Conservation (phyloP, 2,797 vertebrate species). For the Hybognathus amarus region DNA sequence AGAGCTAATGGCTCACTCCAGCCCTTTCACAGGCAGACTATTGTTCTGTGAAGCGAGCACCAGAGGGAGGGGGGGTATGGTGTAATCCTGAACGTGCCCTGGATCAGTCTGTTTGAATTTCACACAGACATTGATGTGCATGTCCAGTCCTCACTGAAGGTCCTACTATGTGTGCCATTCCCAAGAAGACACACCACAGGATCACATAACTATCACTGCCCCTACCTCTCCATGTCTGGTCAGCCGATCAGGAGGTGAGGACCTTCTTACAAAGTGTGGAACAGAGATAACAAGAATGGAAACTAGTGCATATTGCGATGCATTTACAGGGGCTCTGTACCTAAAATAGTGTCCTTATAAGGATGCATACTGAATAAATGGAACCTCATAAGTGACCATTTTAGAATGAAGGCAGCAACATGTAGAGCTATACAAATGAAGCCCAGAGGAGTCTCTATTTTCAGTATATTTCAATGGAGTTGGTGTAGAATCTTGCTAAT, state of each 20-base stretch:
- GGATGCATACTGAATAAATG: background rate
- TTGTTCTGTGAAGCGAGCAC: constrained; percentile 76
- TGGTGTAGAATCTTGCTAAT: background rate
- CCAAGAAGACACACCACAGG: constrained; percentile 66
- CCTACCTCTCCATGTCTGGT: constrained; percentile 43
- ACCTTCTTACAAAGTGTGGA: background rate
- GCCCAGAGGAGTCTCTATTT: background rate
- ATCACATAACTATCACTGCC: constrained; percentile 58
- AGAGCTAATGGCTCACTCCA: constrained; percentile 82
- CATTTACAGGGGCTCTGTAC: background rate
- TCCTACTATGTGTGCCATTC: constrained; percentile 71
- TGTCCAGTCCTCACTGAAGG: constrained; percentile 71
- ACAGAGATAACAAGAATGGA: constrained; percentile 25
- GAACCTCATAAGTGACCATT: background rate
- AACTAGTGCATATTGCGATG: background rate
- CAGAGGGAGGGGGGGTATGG: constrained; percentile 71
- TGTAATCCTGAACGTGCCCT: constrained; percentile 86
- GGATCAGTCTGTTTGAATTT: constrained; percentile 88
- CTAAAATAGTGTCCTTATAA: background rate
- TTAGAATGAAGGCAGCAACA: background rate
- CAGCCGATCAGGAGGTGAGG: background rate
- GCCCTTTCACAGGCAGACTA: constrained; percentile 79
- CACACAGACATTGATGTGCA: constrained; percentile 77
- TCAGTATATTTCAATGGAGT: background rate
- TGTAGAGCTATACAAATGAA: background rate